Conservation (phyloP, 2,888 invertebrate species). For the Monoplex corrugatus region DNA sequence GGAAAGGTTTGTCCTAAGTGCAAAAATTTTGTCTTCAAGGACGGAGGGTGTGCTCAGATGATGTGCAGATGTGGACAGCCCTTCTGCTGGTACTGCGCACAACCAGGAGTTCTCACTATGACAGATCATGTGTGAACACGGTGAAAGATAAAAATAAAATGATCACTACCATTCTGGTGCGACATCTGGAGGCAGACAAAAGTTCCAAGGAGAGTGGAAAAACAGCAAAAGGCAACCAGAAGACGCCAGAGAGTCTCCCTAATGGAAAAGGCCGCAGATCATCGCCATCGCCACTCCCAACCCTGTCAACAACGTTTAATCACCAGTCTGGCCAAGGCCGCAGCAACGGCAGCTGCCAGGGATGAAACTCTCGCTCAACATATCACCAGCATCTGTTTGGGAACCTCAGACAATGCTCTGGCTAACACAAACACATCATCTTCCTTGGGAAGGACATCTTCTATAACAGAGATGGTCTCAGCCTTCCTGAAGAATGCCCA, state of each 20-base stretch:
- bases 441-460: background rate
- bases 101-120: background rate
- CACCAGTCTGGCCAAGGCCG: slow-evolving; percentile 35
- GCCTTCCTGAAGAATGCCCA: slow-evolving; percentile 33
- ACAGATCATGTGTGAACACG: background rate
- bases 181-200: background rate
- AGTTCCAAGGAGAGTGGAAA: background rate
- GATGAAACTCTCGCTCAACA: background rate
- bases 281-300: slow-evolving; percentile 30
- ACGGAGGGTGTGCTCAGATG: slow-evolving; percentile 52
- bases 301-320: too few relatives aligned
- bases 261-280: background rate
- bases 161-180: slow-evolving; percentile 37
- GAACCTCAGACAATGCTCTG: background rate
- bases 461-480: background rate
- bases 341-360: slow-evolving; percentile 25
- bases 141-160: slow-evolving; percentile 10
- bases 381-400: background rate
- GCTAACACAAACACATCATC: background rate
- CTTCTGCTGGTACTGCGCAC: slow-evolving; percentile 53
- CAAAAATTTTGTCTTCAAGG: slow-evolving; percentile 51
- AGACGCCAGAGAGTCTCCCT: background rate
- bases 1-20: slow-evolving; percentile 54
- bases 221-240: background rate
- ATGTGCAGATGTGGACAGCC: slow-evolving; percentile 44